Conservation (phyloP, 1,140 invertebrate species). For the Probaryconus sp. region DNA sequence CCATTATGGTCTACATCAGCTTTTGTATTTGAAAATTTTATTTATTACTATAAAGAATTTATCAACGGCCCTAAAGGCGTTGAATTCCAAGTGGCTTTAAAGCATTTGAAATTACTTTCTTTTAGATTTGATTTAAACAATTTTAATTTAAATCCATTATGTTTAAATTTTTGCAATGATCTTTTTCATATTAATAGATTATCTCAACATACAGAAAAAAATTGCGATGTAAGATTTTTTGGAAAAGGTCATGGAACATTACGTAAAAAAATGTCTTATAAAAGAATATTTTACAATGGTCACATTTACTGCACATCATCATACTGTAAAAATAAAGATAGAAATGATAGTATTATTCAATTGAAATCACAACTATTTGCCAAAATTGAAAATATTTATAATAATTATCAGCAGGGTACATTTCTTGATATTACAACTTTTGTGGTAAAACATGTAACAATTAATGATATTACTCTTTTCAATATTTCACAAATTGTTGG, state of each 20-base stretch:
- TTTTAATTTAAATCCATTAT: too few relatives aligned
- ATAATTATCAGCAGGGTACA: not conserved
- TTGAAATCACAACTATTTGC: slow-evolving; percentile 11
- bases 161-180: too few relatives aligned
- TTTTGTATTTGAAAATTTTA: slow-evolving; percentile 17
- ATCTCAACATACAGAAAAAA: too few relatives aligned
- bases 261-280: too few relatives aligned
- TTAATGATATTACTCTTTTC: not conserved
- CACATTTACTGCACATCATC: slow-evolving; percentile 1
- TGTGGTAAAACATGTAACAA: not conserved
- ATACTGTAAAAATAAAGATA: slow-evolving; percentile 5
- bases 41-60: slow-evolving; percentile 11
- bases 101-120: slow-evolving; percentile 11
- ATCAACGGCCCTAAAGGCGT: slow-evolving; percentile 23
- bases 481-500: slow-evolving; percentile 4
- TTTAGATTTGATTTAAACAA: too few relatives aligned
- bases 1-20: slow-evolving; percentile 16
- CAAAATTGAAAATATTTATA: slow-evolving; percentile 2
- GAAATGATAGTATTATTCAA: slow-evolving; percentile 7
- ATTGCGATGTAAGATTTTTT: too few relatives aligned
- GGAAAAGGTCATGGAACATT: too few relatives aligned
- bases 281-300: too few relatives aligned
- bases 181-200: too few relatives aligned
- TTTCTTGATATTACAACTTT: slow-evolving; percentile 5
- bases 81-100: slow-evolving; percentile 5